Base-by-base conservation (phyloP, 1,140 invertebrate genomes). In the Lineus longissimus region DNA sequence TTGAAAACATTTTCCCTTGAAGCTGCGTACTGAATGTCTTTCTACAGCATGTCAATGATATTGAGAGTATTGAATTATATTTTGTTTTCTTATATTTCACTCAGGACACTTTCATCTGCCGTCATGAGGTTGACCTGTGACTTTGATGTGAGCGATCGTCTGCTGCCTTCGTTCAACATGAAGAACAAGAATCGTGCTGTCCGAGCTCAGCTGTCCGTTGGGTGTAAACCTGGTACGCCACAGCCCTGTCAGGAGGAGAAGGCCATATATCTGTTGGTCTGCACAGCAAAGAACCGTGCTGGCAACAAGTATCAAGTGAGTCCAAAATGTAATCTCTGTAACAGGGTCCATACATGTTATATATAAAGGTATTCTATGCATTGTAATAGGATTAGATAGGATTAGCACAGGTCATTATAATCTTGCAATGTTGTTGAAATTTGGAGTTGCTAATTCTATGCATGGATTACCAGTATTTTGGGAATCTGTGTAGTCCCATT, bases 41-140 rank as follows among this genome's bases (percentile, higher is more conserved):
- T n/a, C n/a, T n/a, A n/a, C n/a, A n/a, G n/a, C n/a, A n/a, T n/a
- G n/a, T n/a, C n/a, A n/a, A n/a, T n/a, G n/a, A n/a, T n/a, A n/a
- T n/a, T n/a, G n/a, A 36, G 6, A 36, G 33, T 36, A 7, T 36
- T 7, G 33, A 7, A 7, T 36, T 36, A 36, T 36, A 15, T 7
- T 4, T 36, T 36, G 4, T 7, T 15, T 36, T 36, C 6, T 36
- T 15, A 36, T 36, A 36, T 36, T 36, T 36, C 33, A 36, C 15
- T 36, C 33, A 36, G 15, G 1, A 58, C 33, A n/a, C 22, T 33
- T 58, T 31, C 33, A 4, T 25, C 4, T 33, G 11, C 19, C 11
- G 69, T 57, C 11, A 77, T 79, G 77, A 67, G 74, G n/a, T 54
- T 77, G 23, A 68, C 63, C 1, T 76, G 76, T 70, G 72, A 73